Percentiles rank a stretch among this genome's conserved stretches.
These are phyloP conservation scores for Agrilus planipennis DNA, from an alignment of 1,140 invertebrate species.

Conservation along the genomic window DNA sequence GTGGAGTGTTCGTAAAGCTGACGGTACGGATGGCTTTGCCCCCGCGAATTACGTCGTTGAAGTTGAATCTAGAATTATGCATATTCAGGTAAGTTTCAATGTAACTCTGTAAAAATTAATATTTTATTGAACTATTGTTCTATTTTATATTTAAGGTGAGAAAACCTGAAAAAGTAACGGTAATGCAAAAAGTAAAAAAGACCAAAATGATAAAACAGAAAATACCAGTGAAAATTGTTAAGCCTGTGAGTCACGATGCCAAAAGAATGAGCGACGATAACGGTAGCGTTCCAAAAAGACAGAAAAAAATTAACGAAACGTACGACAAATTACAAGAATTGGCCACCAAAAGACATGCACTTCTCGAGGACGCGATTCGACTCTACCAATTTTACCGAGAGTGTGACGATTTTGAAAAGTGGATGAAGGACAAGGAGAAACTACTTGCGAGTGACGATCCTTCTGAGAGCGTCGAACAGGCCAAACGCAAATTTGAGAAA, in stretches of 20 bases:
- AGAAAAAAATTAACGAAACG: conserved; percentile 65
- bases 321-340: conserved; percentile 73
- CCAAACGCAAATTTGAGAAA: conserved; percentile 92
- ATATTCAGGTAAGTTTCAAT: conserved; percentile 75
- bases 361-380: conserved; percentile 85
- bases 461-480: conserved; percentile 82
- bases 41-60: conserved; percentile 95
- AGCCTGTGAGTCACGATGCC: conserved; percentile 35
- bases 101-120: too few species aligned
- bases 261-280: conserved; percentile 47
- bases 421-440: conserved; percentile 93
- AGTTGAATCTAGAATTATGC: conserved; percentile 75
- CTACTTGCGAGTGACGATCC: conserved; percentile 74
- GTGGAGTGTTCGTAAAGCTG: conserved; percentile 92
- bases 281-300: conserved; percentile 72
- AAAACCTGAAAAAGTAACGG: conserved; percentile 67
- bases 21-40: conserved; percentile 90
- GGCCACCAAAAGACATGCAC: conserved; percentile 61
- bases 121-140: too few species aligned
- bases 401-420: conserved; percentile 95
- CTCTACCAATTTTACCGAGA: conserved; percentile 93
- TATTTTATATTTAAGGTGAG: too few species aligned
- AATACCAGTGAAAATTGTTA: conserved; percentile 55
- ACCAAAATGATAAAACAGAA: conserved; percentile 78
- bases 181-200: conserved; percentile 77